phyloP scores from a whole-genome alignment of 2,888 invertebrate species.

The Strigamia maritima region DNA sequence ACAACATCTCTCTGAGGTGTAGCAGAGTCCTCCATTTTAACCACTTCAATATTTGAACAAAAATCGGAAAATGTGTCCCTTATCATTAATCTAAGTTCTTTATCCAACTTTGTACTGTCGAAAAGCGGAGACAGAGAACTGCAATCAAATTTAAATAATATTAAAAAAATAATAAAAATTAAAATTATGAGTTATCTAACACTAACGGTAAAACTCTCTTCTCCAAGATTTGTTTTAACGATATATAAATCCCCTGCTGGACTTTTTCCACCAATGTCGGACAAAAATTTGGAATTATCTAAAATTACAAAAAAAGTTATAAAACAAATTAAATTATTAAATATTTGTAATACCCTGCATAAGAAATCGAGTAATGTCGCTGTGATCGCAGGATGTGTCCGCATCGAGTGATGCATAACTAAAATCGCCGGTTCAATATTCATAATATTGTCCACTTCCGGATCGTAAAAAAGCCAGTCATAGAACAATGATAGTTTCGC shows the following conservation, averaged over 20 bases:
- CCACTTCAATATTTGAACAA: conserved; percentile 60
- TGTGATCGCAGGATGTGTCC: conserved; percentile 85
- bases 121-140: conserved; percentile 77
- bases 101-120: conserved; percentile 81
- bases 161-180: not conserved
- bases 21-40: conserved; percentile 17
- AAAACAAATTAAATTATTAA: not conserved
- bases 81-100: conserved; percentile 76
- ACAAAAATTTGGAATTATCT: conserved; percentile 84
- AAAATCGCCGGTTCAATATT: conserved; percentile 92
- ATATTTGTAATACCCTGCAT: conserved; percentile 68
- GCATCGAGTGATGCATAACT: conserved; percentile 90
- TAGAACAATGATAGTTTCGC: conserved; percentile 88
- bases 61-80: conserved; percentile 90
- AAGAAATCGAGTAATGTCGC: conserved; percentile 86
- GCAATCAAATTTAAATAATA: not conserved
- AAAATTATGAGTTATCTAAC: not conserved
- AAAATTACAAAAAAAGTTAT: conserved; percentile 49
- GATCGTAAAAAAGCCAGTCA: conserved; percentile 89
- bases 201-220: conserved; percentile 77
- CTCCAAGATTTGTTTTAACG: conserved; percentile 78
- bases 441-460: conserved; percentile 90
- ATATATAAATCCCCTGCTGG: conserved; percentile 74
- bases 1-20: not conserved
- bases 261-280: conserved; percentile 75